Conservation (phyloP, 2,113 vertebrate genomes). For the Condylura cristata region DNA sequence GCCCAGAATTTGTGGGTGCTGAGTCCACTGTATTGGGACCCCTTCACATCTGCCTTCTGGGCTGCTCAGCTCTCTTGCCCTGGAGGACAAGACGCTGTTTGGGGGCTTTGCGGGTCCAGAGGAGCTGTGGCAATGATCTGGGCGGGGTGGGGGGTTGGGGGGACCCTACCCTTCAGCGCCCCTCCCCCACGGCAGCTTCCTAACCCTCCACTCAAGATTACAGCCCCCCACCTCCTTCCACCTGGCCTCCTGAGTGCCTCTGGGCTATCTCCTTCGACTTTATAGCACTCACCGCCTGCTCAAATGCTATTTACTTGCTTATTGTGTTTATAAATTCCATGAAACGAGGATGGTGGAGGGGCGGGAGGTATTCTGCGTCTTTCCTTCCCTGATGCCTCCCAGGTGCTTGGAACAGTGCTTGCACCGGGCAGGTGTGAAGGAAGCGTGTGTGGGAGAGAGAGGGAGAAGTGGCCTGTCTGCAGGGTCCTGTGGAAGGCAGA, state of each 20-base stretch:
- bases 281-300: too few species aligned
- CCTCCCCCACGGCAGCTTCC: not conserved
- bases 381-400: not conserved
- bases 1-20: not conserved
- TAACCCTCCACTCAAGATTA: not conserved
- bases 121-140: not conserved
- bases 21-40: fast-evolving
- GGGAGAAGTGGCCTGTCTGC: too few species aligned
- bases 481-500: too few species aligned
- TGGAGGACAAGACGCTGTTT: not conserved
- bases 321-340: not conserved
- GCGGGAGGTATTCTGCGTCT: not conserved
- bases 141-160: too few species aligned
- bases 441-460: not conserved
- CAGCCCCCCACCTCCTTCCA: not conserved
- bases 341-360: not conserved
- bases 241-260: not conserved
- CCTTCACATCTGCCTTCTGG: not conserved
- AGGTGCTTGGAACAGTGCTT: not conserved
- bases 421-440: not conserved
- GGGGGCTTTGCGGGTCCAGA: not conserved
- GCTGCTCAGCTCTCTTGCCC: fast-evolving
- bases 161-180: too few species aligned
- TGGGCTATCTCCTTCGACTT: too few species aligned
- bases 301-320: too few species aligned